Evolutionary conservation across 2,797 vertebrate species (phyloP).

Genomic region (Smutsia gigantea): DNA sequence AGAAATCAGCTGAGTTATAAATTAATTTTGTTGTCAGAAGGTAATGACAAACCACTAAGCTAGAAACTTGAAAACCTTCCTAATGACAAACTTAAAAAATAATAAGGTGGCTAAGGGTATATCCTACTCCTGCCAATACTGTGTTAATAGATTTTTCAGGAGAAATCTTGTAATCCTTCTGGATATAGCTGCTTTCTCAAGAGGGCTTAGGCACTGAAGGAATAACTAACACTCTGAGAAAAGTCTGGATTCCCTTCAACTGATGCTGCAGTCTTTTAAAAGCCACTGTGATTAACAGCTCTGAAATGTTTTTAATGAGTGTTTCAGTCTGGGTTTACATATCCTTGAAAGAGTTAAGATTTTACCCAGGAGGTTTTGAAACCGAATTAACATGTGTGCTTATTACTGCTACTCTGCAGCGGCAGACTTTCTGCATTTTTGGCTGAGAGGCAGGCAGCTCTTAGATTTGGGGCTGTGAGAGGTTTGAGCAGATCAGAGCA

Average conservation of each 20-base stretch:
- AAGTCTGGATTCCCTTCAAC: background rate
- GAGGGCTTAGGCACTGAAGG: background rate
- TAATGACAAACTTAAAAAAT: background rate
- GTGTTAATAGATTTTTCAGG: conserved; percentile 6
- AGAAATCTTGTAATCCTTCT: background rate
- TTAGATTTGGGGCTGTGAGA: background rate
- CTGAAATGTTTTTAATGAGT: conserved; percentile 59
- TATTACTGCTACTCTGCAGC: background rate
- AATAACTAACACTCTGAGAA: conserved; percentile 32
- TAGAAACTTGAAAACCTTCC: background rate
- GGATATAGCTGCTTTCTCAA: conserved; percentile 50
- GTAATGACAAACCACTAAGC: background rate
- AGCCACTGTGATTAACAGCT: conserved; percentile 51
- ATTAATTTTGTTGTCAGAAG: background rate
- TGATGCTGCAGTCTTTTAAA: conserved; percentile 9
- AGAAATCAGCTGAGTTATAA: background rate
- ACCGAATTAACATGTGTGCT: background rate
- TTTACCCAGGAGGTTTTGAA: background rate
- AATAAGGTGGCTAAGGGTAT: background rate
- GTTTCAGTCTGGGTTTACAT: conserved; percentile 18
- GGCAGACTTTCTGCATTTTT: background rate
- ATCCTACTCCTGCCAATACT: background rate
- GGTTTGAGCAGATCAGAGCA: background rate
- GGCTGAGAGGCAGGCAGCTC: background rate
- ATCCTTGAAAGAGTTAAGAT: conserved; percentile 59